A percentile compares a stretch with the other conserved stretches of the same genome.
phyloP scores from a whole-genome alignment of 2,113 vertebrate genomes.

The Bubo scandiacus region DNA sequence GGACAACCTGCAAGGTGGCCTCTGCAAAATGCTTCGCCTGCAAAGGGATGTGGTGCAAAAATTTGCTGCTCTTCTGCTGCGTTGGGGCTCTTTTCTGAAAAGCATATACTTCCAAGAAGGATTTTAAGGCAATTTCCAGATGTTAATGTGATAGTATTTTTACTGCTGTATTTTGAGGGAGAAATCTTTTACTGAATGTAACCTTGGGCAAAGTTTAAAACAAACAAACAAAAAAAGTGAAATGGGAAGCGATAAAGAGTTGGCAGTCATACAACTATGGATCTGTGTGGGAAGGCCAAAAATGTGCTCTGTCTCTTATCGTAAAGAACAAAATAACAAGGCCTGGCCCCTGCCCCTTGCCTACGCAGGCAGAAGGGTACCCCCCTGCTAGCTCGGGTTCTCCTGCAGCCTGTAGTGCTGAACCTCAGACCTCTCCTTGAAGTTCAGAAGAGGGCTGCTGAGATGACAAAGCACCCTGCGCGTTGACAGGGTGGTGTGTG shows the following conservation, averaged over 20 bases:
- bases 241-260: background rate
- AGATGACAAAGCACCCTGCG: accelerated
- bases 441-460: background rate
- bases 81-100: background rate
- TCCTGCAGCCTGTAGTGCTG: background rate
- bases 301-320: background rate
- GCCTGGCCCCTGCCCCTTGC: background rate
- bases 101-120: accelerated
- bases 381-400: background rate
- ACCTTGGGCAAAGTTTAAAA: background rate
- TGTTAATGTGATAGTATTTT: background rate
- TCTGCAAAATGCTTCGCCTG: background rate
- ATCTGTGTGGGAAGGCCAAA: slow-evolving; percentile 17
- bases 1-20: background rate
- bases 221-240: background rate
- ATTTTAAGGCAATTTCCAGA: background rate
- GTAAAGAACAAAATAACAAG: accelerated
- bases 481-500: background rate
- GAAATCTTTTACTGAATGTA: background rate
- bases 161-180: background rate
- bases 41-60: background rate
- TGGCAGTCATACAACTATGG: background rate
- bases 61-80: background rate
- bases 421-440: background rate
- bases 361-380: background rate